Base-by-base conservation (phyloP, 2,888 invertebrate species). In the Pseudococcus jackbeardsleyi region DNA sequence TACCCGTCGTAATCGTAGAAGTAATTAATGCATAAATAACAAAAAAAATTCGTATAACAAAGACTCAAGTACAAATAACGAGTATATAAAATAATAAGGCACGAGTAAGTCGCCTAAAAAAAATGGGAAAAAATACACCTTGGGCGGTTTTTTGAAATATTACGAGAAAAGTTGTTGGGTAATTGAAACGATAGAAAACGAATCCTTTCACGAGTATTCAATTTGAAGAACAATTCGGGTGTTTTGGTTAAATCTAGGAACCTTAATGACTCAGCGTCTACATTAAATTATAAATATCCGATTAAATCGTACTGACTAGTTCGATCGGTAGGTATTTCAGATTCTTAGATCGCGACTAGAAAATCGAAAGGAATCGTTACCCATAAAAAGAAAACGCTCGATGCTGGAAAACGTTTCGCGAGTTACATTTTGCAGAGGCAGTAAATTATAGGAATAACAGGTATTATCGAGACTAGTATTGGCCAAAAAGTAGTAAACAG, bases 371-470 rank as follows among this genome's bases (percentile, higher is more conserved):
- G 26, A 48, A 68, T 72, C 46, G 72, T 72, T 26, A 72, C 68
- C 33, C 68, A 72, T 15, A 33, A 26, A 26, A 68, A 50, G 42
- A 22, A 64, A 33, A 77, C 17, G 17, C 8, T n/a, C 33, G 39
- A 82, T 0, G 46, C 42, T 22, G 48, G 7, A 82, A 77, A 82
- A 42, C 82, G 15, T 59, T 15, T 59, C 19, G 19, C 19, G 17
- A 17, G 22, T 86, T 77, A 86, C 42, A 87, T 77, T 42, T 54
- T 87, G 50, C 87, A 87, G 26, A 87, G 87, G 54, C 79, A 87
- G 54, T 50, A 87, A 48, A 87, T 48, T 19, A 87, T 50, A 77
- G 87, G 87, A 87, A 87, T 77, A 19, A 79, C 87, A 39, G 87
- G 50, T 33, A 33, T 9, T 17, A 79, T 48, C 17, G 87, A 26